Evolutionary conservation across 2,797 vertebrate species (phyloP), one percentile per base, ranked within the genome.

Genomic region (Onychomys arenicola): DNA sequence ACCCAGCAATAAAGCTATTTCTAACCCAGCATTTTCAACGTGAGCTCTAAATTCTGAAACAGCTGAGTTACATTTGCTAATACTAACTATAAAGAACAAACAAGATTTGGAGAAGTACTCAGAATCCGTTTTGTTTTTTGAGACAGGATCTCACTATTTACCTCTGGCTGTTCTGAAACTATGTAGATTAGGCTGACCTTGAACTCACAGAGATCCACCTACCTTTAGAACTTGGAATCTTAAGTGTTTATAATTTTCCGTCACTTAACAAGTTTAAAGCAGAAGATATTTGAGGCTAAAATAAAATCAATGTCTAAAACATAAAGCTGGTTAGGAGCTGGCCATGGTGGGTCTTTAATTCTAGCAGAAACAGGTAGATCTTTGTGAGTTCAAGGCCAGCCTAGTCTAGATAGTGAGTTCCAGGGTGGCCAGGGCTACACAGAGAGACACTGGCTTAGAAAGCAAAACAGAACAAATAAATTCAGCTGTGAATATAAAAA

Each of bases 161-260:
- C 10, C 32, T 84, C 83, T 84, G 81, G 37, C 16, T 84, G 5
- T 43, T 84, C 59, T 63, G 61, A 40, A 63, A 63, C 16, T 63
- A 43, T 32, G 57, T 40, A 65, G 59, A 65, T 11, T 29, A 65
- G 13, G 61, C 40, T 69, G 83, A 67, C 43, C 32, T 69, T 25
- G 32, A 85, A 67, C 29, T 49, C 82, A 83, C n/a, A 84, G 43
- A 85, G 61, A 46, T 65, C 61, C 17, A 34, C 82, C 40, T 34
- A 61, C 19, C 40, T 49, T 11, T 67, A 96, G 46, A 95, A 95
- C 29, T 57, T 19, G 76, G n/a, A 97, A 88, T 90, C 17, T 96
- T 93, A 93, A 96, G 87, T 96, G 96, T 84, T 75, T 86, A 89
- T 73, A 97, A 97, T 49, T 93, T 13, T 82, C 80, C 87, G 34